Percentiles rank a stretch among this genome's conserved stretches.
phyloP scores from a whole-genome alignment of 2,797 vertebrate species.

The Danio albolineatus region DNA sequence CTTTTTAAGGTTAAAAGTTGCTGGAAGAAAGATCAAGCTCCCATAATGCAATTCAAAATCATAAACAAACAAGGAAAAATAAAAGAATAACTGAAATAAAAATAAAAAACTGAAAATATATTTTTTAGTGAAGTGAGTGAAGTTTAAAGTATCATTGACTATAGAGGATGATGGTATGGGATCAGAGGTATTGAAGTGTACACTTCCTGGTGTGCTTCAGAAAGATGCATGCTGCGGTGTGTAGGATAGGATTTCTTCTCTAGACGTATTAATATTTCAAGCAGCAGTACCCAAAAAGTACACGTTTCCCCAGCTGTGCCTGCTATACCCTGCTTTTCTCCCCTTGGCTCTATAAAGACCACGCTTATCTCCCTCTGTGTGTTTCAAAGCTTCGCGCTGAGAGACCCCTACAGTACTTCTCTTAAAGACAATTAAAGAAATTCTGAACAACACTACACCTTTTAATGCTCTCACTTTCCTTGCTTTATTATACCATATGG shows the following conservation, averaged over 20 bases:
- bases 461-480: slow-evolving; percentile 19
- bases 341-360: slow-evolving; percentile 45
- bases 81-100: no score
- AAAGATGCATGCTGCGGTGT: slow-evolving; percentile 41
- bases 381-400: slow-evolving; percentile 47
- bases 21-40: no score
- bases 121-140: no score
- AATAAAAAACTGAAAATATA: no score
- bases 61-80: no score
- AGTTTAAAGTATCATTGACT: background rate
- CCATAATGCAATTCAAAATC: no score
- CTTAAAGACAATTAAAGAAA: slow-evolving; percentile 49
- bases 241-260: slow-evolving; percentile 40
- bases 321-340: slow-evolving; percentile 38
- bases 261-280: slow-evolving; percentile 53
- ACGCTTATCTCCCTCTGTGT: slow-evolving; percentile 49
- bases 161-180: slow-evolving; percentile 11
- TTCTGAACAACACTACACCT: slow-evolving; percentile 15
- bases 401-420: slow-evolving; percentile 20
- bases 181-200: slow-evolving; percentile 46
- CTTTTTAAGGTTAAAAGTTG: no score
- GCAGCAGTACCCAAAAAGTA: slow-evolving; percentile 48
- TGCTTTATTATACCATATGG: slow-evolving; percentile 27
- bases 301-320: slow-evolving; percentile 37
- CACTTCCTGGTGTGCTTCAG: slow-evolving; percentile 42